phyloP scores from a whole-genome alignment of 1,140 invertebrate genomes.

The Sinonovacula constricta region DNA sequence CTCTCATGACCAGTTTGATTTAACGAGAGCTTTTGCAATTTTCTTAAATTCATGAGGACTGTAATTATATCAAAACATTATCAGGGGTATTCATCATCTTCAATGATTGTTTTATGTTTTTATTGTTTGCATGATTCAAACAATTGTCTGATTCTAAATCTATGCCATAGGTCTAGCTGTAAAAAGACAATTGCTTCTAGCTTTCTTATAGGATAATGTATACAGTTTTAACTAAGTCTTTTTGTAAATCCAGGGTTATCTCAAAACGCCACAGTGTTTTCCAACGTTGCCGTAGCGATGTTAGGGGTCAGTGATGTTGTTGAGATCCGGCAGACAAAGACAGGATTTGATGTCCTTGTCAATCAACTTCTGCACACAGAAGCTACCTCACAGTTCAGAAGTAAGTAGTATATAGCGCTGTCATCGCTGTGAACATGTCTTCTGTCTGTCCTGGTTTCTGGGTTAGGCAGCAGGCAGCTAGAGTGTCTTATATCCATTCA shows the following conservation, averaged over 20 bases:
- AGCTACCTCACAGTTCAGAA: conserved; percentile 65
- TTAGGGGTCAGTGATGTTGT: conserved; percentile 54
- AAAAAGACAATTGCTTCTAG: neutral
- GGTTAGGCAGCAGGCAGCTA: no score
- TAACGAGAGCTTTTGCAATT: no score
- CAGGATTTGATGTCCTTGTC: conserved; percentile 56
- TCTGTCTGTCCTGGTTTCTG: no score
- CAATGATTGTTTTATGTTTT: no score
- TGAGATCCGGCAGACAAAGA: conserved; percentile 53
- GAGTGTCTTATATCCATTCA: no score
- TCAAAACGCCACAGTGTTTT: conserved; percentile 73
- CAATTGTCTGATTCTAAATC: neutral
- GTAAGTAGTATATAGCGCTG: no score
- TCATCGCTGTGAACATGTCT: no score
- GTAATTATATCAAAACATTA: no score
- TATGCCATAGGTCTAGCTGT: neutral
- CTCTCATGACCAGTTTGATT: no score
- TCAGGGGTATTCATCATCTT: no score
- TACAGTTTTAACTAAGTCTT: neutral
- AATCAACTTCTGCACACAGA: conserved; percentile 44
- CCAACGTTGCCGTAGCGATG: conserved; percentile 64
- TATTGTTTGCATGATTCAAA: no score
- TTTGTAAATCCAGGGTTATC: conserved; percentile 54
- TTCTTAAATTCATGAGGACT: no score
- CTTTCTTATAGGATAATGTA: neutral